phyloP scores from a whole-genome alignment of 2,113 vertebrate species.

The Garra rufa region DNA sequence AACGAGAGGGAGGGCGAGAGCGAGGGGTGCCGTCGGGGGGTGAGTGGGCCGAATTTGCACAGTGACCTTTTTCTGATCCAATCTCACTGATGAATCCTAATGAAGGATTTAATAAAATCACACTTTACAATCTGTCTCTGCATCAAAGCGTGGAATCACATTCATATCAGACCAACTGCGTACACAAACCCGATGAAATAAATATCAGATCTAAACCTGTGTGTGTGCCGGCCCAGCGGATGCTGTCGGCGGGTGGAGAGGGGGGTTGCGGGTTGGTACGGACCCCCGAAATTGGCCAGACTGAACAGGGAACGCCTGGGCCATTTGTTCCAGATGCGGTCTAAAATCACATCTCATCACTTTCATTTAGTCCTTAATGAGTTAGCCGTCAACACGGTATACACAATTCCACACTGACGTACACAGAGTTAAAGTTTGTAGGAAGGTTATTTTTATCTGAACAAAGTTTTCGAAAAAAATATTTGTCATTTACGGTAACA shows the following conservation, averaged over 20 bases:
- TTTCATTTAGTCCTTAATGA: conserved; percentile 81
- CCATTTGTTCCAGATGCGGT: conserved; percentile 80
- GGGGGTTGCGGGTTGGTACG: conserved; percentile 38
- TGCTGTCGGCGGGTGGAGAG: conserved; percentile 29
- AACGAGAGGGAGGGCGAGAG: conserved; percentile 38
- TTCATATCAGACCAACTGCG: conserved; percentile 72
- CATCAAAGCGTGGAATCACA: conserved; percentile 84
- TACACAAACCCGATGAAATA: conserved; percentile 44
- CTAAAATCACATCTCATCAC: conserved; percentile 81
- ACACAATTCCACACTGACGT: conserved; percentile 29
- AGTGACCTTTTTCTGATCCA: conserved; percentile 85
- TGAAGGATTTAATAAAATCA: conserved; percentile 87
- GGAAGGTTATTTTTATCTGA: background rate
- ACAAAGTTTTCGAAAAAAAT: background rate
- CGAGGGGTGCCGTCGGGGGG: conserved; percentile 15
- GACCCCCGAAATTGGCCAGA: conserved; percentile 65
- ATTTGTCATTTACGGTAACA: background rate
- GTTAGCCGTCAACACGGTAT: conserved; percentile 73
- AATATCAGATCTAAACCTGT: conserved; percentile 56
- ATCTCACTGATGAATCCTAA: conserved; percentile 86
- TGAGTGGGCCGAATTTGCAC: conserved; percentile 67
- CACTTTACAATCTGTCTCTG: conserved; percentile 85
- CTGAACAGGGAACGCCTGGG: conserved; percentile 67
- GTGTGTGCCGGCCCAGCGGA: background rate
- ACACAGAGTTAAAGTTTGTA: conserved; percentile 13